Evolutionary conservation across 1,140 invertebrate genomes (phyloP), one percentile per base, ranked within the genome.

Genomic region (Holotrichia oblita): DNA sequence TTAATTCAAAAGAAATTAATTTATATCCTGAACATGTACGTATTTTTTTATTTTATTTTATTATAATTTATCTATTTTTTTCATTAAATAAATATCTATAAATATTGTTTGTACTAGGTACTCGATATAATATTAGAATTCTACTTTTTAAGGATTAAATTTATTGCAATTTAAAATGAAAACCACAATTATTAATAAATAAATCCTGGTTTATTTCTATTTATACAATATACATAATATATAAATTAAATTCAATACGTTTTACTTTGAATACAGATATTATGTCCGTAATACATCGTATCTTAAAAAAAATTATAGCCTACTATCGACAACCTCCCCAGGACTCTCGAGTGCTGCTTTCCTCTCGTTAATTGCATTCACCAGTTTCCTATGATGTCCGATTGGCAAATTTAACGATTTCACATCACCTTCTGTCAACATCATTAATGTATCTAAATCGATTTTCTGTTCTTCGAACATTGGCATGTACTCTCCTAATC

Each of bases 401-500:
- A 98, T 88, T 0, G 95, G 95, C 10, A 99, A 88, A 9, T 94
- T 94, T 0, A 99, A 87, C 0, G 92, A 91, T 80, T 93, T 93
- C 4, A 99, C 88, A 85, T 99, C 97, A 22, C 91, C 91, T 82
- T 99, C 97, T 0, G 94, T 96, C 0, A 98, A 89, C 75, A 98
- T 87, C 92, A 97, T 94, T 7, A 99, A 87, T 0, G 97, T 94
- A 72, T 98, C 95, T 79, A 99, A 88, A 88, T 99, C 97, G 40
- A 99, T 96, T 87, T 97, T 94, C 85, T 98, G 96, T 78, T 93
- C 92, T 59, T 93, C 91, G 82, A 99, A 96, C 81, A 89, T 90
- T 79, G 88, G 88, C 7, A 93, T 88, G 84, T 94, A 96, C 79
- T 95, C 92, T 0, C 90, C 88, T 0, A 97, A 87, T 0, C 94